These are phyloP conservation scores for Gnathonemus echidnorhynchus DNA, from an alignment of 2,113 vertebrate species.

Conservation along the genomic window DNA sequence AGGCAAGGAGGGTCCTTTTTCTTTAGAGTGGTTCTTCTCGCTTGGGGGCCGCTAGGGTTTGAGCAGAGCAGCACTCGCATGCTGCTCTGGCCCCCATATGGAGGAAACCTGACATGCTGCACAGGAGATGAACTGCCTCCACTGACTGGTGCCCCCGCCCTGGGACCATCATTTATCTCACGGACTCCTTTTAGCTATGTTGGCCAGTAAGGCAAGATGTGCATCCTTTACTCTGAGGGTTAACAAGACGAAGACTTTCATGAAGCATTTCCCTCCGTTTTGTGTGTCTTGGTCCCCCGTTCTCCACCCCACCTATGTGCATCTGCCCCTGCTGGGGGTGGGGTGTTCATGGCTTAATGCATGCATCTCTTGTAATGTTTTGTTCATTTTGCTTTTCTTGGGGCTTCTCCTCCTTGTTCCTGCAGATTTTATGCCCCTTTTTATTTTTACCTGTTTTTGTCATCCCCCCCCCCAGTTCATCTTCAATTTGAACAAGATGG, in stretches of 20 bases:
- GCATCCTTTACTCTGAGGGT: constrained; percentile 64
- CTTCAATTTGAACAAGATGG: constrained; percentile 55
- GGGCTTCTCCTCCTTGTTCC: neutral
- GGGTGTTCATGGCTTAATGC: neutral
- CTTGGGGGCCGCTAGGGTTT: constrained; percentile 58
- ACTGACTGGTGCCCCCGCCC: constrained; percentile 76
- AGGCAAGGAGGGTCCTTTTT: constrained; percentile 63
- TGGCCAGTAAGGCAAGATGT: constrained; percentile 58
- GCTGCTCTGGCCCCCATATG: neutral
- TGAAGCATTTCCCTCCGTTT: constrained; percentile 79
- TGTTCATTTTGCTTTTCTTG: neutral
- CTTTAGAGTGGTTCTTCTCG: constrained; percentile 15
- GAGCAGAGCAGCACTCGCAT: constrained; percentile 28
- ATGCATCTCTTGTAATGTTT: neutral
- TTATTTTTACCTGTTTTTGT: neutral
- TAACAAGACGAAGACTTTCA: constrained; percentile 75
- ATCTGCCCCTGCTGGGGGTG: neutral
- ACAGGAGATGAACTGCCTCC: constrained; percentile 42
- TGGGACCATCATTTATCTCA: constrained; percentile 69
- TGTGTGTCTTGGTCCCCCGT: neutral
- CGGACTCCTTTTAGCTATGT: constrained; percentile 79
- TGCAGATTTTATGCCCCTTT: neutral
- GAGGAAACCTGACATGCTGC: constrained; percentile 28
- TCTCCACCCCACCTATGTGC: too few species aligned
- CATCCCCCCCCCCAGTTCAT: neutral